Evolutionary conservation across 1,140 invertebrate genomes (phyloP), one percentile per base, ranked within the genome.

Genomic region (Reticulitermes speratus): DNA sequence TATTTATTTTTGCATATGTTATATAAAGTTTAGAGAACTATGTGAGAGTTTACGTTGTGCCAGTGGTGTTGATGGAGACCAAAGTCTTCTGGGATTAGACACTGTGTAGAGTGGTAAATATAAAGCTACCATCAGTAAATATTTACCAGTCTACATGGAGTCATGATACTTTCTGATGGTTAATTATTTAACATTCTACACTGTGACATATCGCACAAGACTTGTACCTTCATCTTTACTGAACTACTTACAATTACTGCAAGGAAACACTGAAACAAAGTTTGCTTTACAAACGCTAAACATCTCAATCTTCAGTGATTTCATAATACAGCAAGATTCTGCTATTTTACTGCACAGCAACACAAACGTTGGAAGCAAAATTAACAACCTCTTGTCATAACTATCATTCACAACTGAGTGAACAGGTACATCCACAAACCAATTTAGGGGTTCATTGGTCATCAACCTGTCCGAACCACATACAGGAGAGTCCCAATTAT

Each of bases 251-350:
- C 65, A 75, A 30, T 75, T 75, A n/a, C 25, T n/a, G n/a, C 65
- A 75, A 75, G 65, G n/a, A 55, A 75, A 75, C 65, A 75, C n/a
- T 75, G n/a, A 75, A 75, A 25, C 65, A n/a, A 75, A 75, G 5
- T 14, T 1, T 75, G 65, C 65, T 25, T 75, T 75, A 75, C 1
- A 75, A 30, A 30, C 5, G n/a, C 14, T 75, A 5, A 30, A 7
- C n/a, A 75, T n/a, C 7, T 75, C 25, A 75, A 7, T n/a, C n/a
- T 75, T 55, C 52, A 19, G 52, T 55, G 19, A 21, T 55, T 55
- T 19, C 19, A 55, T 5, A 55, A 55, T 21, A 21, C 52, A 55
- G 19, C 52, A 48, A 48, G 48, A 48, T 48, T 48, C 48, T 65
- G 59, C 59, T 65, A 65, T 23, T 23, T 65, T 65, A 65, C 19